Conservation (phyloP, 2,113 vertebrate genomes). For the Limnothrissa miodon region DNA sequence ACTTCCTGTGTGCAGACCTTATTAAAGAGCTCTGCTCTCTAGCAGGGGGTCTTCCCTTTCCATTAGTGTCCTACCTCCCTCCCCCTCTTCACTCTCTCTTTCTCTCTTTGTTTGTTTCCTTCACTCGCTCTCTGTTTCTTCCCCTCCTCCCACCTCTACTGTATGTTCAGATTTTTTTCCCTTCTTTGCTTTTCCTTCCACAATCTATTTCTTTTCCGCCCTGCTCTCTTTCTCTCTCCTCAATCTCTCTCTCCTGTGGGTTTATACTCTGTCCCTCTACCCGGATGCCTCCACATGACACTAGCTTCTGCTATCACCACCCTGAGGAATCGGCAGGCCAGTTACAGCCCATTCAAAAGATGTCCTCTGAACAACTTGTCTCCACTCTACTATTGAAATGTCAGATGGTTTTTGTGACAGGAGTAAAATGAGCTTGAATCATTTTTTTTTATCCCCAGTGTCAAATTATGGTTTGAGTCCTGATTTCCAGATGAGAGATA, state of each 20-base stretch:
- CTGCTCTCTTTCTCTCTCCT: neutral
- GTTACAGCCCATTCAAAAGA: neutral
- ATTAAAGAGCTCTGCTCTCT: neutral
- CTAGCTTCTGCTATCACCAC: neutral
- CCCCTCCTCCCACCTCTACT: no score
- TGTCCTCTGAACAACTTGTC: neutral
- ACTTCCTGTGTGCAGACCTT: neutral
- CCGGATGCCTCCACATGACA: neutral
- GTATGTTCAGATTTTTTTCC: no score
- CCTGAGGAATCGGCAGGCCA: neutral
- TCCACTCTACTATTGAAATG: conserved; percentile 2
- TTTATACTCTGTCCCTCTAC: no score
- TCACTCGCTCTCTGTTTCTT: neutral
- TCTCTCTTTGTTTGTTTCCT: neutral
- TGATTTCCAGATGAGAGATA: neutral
- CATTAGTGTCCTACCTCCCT: neutral
- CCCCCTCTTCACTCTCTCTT: no score
- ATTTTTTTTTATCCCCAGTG: neutral
- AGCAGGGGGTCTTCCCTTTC: neutral
- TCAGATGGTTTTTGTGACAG: neutral
- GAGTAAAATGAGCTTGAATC: neutral
- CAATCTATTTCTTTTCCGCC: neutral
- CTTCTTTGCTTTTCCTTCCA: neutral
- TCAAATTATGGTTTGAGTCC: conserved; percentile 12
- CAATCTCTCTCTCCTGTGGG: neutral